phyloP scores from a whole-genome alignment of 2,797 vertebrate genomes.

The Eulemur albifrons region DNA sequence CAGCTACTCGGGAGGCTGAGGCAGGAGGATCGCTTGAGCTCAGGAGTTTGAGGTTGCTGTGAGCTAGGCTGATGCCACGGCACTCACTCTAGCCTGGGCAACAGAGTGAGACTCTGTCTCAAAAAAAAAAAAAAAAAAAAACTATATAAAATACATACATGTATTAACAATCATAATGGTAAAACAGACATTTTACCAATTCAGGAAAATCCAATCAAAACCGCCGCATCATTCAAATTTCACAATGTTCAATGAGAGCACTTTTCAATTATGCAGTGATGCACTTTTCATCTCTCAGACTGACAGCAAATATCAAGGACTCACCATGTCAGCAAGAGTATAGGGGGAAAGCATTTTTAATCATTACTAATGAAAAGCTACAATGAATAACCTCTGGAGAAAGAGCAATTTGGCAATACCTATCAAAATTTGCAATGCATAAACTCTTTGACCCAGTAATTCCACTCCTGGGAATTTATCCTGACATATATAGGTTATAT shows the following conservation, averaged over 20 bases:
- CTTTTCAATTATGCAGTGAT: neutral
- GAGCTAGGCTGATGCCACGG: no score
- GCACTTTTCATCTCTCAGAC: neutral
- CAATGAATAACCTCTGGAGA: neutral
- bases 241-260: neutral
- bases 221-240: neutral
- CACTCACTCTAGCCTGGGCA: no score
- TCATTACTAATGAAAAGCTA: neutral
- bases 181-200: neutral
- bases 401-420: neutral
- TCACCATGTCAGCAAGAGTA: neutral
- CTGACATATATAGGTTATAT: neutral
- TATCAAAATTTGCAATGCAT: constrained; percentile 19
- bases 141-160: neutral
- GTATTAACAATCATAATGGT: neutral
- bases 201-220: constrained; percentile 23
- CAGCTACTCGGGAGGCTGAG: no score
- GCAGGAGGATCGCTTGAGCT: no score
- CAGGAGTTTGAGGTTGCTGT: no score
- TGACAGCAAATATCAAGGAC: neutral
- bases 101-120: no score
- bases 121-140: no score
- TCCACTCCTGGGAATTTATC: neutral
- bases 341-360: neutral
- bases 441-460: neutral